Evolutionary conservation across 2,888 invertebrate genomes (phyloP), one percentile per base, ranked within the genome.

Genomic region (Polyommatus iphigenia): DNA sequence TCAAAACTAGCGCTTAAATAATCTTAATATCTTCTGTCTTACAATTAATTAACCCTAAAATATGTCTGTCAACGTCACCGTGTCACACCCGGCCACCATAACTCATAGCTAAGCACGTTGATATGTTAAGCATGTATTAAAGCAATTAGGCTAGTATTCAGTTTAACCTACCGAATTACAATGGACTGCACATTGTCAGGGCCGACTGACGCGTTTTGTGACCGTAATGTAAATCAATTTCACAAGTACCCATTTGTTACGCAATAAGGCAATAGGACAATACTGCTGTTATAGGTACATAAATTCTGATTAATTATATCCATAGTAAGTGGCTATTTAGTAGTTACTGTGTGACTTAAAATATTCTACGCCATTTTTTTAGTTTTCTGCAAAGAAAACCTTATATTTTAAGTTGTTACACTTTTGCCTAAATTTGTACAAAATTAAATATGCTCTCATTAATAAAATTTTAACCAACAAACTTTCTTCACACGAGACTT

Each of bases 51-150:
- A 73, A 75, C 73, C 41, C 75, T 75, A 75, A 50, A 75, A 75
- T 75, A 54, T 54, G 75, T 75, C 46, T 54, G 75, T 75, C 75
- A 75, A 73, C 20, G 41, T 41, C 41, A 46, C 73, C 24, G 50
- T 50, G 75, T 75, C 75, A 75, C 75, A 54, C 29, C 75, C 75
- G 54, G 50, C 24, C 75, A 24, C 54, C 75, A 75, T 75, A 75
- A 75, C 75, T 75, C 75, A 75, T 50, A 50, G 50, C 54, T 24
- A 75, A 75, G 75, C 75, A 75, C 75, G 54, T 75, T 75, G 75
- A 75, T 50, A 75, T 75, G 75, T 75, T 75, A 75, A 75, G 75
- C 75, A 75, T 75, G 75, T 54, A 75, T 75, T 75, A 75, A 75
- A 50, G 75, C 75, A 75, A 75, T 75, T 50, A 75, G 54, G 75